Percentiles rank a stretch among this genome's conserved stretches.
phyloP scores from a whole-genome alignment of 2,888 invertebrate species.

The Dryomyza anilis region DNA sequence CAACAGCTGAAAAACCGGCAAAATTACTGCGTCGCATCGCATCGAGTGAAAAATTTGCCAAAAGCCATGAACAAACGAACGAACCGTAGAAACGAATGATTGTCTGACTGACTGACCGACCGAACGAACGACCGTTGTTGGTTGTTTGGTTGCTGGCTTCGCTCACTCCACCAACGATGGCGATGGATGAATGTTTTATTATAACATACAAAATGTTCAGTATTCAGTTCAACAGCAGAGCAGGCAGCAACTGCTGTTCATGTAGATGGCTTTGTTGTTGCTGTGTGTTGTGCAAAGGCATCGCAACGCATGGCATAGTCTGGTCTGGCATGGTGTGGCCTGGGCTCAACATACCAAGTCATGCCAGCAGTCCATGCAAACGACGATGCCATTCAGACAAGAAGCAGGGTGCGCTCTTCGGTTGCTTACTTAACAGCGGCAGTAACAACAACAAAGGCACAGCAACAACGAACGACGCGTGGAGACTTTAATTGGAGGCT shows the following conservation, averaged over 20 bases:
- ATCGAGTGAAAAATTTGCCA: conserved; percentile 20
- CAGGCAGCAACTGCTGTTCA: too few species aligned
- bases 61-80: conserved; percentile 13
- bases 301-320: conserved; percentile 8
- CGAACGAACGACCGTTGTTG: background rate
- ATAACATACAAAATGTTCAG: conserved; percentile 14
- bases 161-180: background rate
- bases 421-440: too few species aligned
- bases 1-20: conserved; percentile 13
- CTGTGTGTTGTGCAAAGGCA: conserved; percentile 18
- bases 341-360: background rate
- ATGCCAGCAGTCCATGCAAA: background rate
- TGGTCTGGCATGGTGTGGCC: background rate
- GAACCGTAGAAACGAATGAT: background rate
- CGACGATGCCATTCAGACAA: background rate
- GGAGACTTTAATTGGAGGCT: conserved; percentile 6
- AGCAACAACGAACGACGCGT: background rate
- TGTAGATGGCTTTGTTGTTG: too few species aligned
- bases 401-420: background rate
- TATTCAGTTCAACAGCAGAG: conserved; percentile 21
- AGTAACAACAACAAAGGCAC: background rate
- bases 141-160: background rate
- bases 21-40: conserved; percentile 22
- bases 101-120: background rate
- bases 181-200: conserved; percentile 6